Percentiles rank a stretch among this genome's conserved stretches.
phyloP scores from a whole-genome alignment of 2,113 vertebrate genomes.

The Agapornis roseicollis region DNA sequence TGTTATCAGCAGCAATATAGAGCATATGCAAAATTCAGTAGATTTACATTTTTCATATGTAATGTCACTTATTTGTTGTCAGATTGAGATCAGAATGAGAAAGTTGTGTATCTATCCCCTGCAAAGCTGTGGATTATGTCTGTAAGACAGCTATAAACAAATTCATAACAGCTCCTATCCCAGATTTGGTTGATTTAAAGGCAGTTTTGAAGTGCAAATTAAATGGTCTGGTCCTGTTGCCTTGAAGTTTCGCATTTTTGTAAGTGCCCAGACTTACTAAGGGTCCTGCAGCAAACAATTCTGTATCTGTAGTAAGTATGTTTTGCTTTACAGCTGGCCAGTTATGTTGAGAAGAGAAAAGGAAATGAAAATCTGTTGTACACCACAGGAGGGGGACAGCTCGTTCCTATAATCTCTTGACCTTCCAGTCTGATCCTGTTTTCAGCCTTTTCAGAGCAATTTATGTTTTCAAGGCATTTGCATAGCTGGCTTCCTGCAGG shows the following conservation, averaged over 20 bases:
- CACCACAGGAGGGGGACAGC: neutral
- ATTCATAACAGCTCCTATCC: neutral
- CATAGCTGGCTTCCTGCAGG: neutral
- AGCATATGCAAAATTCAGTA: neutral
- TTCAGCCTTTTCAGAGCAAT: conserved; percentile 4
- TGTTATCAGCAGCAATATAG: neutral
- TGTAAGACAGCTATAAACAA: neutral
- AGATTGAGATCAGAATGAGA: neutral
- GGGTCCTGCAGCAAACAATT: neutral
- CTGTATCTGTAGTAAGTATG: neutral
- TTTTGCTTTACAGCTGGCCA: neutral
- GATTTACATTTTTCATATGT: conserved; percentile 4
- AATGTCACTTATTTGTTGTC: neutral
- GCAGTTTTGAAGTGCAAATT: neutral
- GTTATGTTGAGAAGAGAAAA: neutral
- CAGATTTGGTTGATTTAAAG: neutral
- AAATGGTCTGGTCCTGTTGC: neutral
- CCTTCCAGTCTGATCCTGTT: conserved; percentile 5
- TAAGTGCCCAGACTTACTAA: neutral
- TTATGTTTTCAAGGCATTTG: conserved; percentile 32
- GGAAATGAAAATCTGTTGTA: neutral
- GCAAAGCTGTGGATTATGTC: neutral
- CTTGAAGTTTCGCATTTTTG: neutral
- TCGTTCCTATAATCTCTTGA: conserved; percentile 17
- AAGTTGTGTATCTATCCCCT: neutral